phyloP scores from a whole-genome alignment of 2,797 vertebrate species.

The Phrynocephalus guinanensis region DNA sequence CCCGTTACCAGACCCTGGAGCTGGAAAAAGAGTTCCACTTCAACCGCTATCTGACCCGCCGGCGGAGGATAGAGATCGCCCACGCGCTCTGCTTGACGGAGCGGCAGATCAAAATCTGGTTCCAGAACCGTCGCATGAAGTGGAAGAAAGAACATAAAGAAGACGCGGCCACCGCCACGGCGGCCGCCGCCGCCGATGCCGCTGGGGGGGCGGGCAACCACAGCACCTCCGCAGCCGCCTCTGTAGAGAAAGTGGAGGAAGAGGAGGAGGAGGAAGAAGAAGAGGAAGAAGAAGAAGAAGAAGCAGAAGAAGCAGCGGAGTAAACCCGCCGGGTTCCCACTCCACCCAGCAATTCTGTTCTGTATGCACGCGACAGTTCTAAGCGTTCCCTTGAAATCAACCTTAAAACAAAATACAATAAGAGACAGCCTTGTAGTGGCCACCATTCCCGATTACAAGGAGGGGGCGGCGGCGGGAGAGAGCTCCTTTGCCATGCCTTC shows the following conservation, averaged over 20 bases:
- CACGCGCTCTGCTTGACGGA: slow-evolving; percentile 85
- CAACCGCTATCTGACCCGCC: slow-evolving; percentile 86
- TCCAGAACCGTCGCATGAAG: slow-evolving; percentile 93
- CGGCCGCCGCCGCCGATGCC: slow-evolving; percentile 18
- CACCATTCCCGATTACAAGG: slow-evolving; percentile 44
- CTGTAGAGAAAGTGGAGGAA: slow-evolving; percentile 77
- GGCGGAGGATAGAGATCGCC: slow-evolving; percentile 85
- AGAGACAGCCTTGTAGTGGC: slow-evolving; percentile 39
- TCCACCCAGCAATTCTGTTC: slow-evolving; percentile 56
- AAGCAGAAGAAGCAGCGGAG: background rate
- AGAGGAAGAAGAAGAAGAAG: slow-evolving; percentile 9
- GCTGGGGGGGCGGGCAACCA: slow-evolving; percentile 60
- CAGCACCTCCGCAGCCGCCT: slow-evolving; percentile 66
- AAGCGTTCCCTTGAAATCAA: slow-evolving; percentile 67
- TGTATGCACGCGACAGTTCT: slow-evolving; percentile 72
- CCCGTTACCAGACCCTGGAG: slow-evolving; percentile 87
- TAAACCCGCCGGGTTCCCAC: background rate
- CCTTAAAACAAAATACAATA: slow-evolving; percentile 47
- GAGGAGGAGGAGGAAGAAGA: slow-evolving; percentile 79
- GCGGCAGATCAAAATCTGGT: slow-evolving; percentile 93
- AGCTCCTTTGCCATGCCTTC: background rate
- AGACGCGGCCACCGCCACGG: slow-evolving; percentile 66
- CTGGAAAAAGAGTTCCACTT: slow-evolving; percentile 89
- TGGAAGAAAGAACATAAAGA: slow-evolving; percentile 92
- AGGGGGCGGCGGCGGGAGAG: background rate